Evolutionary conservation across 92 coral and sea anemone genomes (phyloP), one percentile per base, ranked within the genome.

Genomic region (Montipora capitata): DNA sequence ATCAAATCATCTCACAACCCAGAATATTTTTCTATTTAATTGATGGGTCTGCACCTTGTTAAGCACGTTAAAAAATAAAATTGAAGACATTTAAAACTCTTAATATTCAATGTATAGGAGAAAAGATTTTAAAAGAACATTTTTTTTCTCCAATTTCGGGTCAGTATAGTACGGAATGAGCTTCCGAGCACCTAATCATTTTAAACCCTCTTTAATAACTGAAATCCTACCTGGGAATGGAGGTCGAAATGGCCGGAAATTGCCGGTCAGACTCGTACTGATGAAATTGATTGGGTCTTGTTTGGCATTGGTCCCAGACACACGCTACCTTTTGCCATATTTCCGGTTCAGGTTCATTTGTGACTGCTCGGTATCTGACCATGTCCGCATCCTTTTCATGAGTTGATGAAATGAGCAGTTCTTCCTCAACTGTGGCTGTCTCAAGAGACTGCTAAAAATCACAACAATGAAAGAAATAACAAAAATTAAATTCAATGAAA

Each of bases 281-380:
- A 16, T 78, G 87, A 65, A 68, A 90, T 45, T 92, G 94, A 67
- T 90, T 95, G 42, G 91, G 87, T 39, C 98, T 61, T 42, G 82
- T 80, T 62, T 95, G 98, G 65, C 79, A 75, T 49, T 90, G 88
- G 76, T 95, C 98, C 98, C 98, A 95, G 71, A 15, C 77, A 20
- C 86, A 65, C 70, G 88, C 94, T 27, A 91, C 89, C 17, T 68
- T 81, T 57, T 95, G 98, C 98, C 98, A 95, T 62, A 91, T 80
- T 18, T 84, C 92, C 12, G 96, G 93, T 7, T 75, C 89, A 16
- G 89, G 91, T 40, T 91, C 96, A 59, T 91, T 18, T 48, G 92
- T 66, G 7, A 72, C 88, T 1, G 92, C 84, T 86, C 94, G 80
- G 85, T 83, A 76, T 43, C 84, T 80, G 17, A 87, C 92, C 18